Evolutionary conservation across 2,797 vertebrate species (phyloP), one percentile per base, ranked within the genome.

Genomic region (Delichon dasypus): DNA sequence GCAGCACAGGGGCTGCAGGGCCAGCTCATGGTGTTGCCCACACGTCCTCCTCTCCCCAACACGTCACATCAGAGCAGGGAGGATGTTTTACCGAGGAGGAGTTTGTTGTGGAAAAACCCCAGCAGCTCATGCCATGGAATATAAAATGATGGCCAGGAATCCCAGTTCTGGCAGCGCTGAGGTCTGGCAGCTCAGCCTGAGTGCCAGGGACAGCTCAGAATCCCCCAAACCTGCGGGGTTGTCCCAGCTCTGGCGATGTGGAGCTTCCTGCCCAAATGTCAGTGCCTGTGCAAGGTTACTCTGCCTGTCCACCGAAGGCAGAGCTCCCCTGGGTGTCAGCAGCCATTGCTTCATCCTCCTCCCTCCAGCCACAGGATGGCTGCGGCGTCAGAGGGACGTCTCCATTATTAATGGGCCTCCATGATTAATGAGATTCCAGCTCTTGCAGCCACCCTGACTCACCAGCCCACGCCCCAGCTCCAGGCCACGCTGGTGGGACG

Each of bases 311-410:
- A 3, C 40, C 57, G 53, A 5, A 11, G 61, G 87, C 75, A 57
- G 51, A 87, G 75, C 79, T 89, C 32, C 60, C 11, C 47, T 58
- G 21, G 27, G 88, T 15, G 27, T 47, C 92, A 94, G 71, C 86
- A 94, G 64, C 62, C 90, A 88, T 64, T 91, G 44, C 67, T 71
- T 82, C 95, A 66, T 45, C 55, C 81, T 50, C 79, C 47, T 58
- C 80, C 54, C 85, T 61, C 53, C 76, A 82, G 80, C 88, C 85
- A 30, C 79, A 34, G 45, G 29, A 48, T 2, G 45, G 50, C 55
- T 61, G 80, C 83, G 76, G 93, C 5, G 2, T 88, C 90, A 84
- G 23, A 85, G 45, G 47, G 16, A 55, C 0, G 0, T 48, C 64
- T 93, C 80, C 88, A 90, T 87, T 57, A 85, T 81, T 94, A 55